Base-by-base conservation (phyloP, 2,888 invertebrate species). In the Seira ritae region DNA sequence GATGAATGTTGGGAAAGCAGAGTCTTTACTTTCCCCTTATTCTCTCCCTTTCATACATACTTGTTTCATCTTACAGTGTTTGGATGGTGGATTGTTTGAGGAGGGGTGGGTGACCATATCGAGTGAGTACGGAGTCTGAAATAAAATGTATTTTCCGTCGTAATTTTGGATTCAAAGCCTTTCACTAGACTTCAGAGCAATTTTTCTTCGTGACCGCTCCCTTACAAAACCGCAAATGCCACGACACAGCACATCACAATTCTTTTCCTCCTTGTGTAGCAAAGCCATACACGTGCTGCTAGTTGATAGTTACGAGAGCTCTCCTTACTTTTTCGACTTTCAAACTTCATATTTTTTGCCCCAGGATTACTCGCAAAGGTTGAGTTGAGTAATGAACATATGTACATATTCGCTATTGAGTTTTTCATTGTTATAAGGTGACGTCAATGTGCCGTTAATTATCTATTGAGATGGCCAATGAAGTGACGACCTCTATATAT, bases 201-300 rank as follows among this genome's bases (percentile, higher is more conserved):
- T 75, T 81, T 81, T 81, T 81, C 81, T 81, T 80, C 71, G 46
- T 81, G 81, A 71, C 75, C 81, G 70, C 75, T 62, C 74, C 73
- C 42, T 50, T 70, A 68, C 60, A 73, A n/a, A 62, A 74, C 80
- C 75, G 75, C 81, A 81, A 81, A 81, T 81, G 81, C 75, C 75
- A 81, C 74, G 75, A 70, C 55, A 62, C 62, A 62, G 46, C 71
- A 55, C 75, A 76, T 81, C 81, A 81, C 22, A 74, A 55, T 20
- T 3, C 50, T 76, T 68, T 74, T n/a, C 24, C 20, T 42, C n/a
- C 65, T 17, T 31, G 6, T 31, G 68, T 37, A 68, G 19, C 55
- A 62, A 66, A 78, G 22, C 19, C 24, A 6, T 68, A 71, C 20
- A 60, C 0, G 12, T 8, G 75, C 6, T 31, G 8, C 31, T 31